phyloP scores from a whole-genome alignment of 1,140 invertebrate genomes.

The Acromyrmex charruanus region DNA sequence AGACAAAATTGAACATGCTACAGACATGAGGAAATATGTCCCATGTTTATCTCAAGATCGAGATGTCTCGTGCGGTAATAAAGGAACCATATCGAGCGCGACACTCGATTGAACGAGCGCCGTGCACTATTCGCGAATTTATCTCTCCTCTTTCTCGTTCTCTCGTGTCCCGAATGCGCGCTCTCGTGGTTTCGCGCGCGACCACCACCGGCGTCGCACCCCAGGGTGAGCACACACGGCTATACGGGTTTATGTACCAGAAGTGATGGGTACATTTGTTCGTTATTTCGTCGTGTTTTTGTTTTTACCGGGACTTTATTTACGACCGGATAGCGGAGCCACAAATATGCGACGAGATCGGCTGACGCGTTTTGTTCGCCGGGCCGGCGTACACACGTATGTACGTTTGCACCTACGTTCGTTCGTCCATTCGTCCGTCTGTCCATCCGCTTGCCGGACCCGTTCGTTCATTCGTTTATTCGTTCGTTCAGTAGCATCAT shows the following conservation, averaged over 20 bases:
- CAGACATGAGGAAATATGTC: not conserved
- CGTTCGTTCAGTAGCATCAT: slow-evolving; percentile 69
- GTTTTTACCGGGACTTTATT: slow-evolving; percentile 85
- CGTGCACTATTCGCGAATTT: slow-evolving; percentile 50
- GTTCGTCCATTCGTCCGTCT: slow-evolving; percentile 25
- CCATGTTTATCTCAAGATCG: slow-evolving; percentile 21
- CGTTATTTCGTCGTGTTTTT: slow-evolving; percentile 85
- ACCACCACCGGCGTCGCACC: slow-evolving; percentile 64
- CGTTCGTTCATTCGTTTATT: slow-evolving; percentile 47
- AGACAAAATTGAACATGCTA: not conserved
- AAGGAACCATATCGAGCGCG: slow-evolving; percentile 49
- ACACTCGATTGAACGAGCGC: slow-evolving; percentile 49
- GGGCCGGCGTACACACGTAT: slow-evolving; percentile 53
- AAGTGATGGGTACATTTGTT: slow-evolving; percentile 85
- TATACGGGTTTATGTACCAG: slow-evolving; percentile 84
- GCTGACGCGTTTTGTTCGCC: slow-evolving; percentile 70
- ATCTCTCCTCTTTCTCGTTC: slow-evolving; percentile 43
- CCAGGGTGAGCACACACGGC: slow-evolving; percentile 52
- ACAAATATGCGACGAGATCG: slow-evolving; percentile 83
- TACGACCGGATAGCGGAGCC: slow-evolving; percentile 84
- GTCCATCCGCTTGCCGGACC: slow-evolving; percentile 18
- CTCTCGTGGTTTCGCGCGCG: slow-evolving; percentile 61
- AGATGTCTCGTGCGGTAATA: slow-evolving; percentile 49
- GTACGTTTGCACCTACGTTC: slow-evolving; percentile 69
- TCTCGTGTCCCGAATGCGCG: slow-evolving; percentile 39